Conservation (phyloP, 2,888 invertebrate species). For the Drosophila paramelanica region DNA sequence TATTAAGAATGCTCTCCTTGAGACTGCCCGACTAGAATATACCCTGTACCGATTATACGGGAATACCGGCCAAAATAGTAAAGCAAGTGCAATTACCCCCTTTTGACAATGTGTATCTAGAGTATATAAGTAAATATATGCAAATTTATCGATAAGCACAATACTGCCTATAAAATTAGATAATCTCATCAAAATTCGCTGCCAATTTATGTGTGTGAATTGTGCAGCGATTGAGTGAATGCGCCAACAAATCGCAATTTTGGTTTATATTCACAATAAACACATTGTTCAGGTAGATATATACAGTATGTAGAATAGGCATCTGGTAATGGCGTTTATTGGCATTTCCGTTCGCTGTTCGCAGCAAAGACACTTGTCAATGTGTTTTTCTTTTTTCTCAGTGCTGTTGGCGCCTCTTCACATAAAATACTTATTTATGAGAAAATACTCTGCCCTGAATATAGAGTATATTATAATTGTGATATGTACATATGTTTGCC, state of each 20-base stretch:
- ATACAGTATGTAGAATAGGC: conserved; percentile 3
- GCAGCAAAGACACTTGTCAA: conserved; percentile 59
- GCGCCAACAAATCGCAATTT: background rate
- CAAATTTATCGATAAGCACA: background rate
- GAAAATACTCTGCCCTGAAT: conserved; percentile 11
- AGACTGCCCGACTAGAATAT: background rate
- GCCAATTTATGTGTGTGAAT: background rate
- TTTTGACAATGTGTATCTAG: background rate
- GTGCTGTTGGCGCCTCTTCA: conserved; percentile 58
- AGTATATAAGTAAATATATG: conserved; percentile 4
- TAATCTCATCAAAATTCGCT: background rate
- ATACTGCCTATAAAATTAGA: conserved; percentile 11
- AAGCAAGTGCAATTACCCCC: too few relatives aligned
- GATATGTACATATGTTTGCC: conserved; percentile 1
- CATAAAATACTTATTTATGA: background rate
- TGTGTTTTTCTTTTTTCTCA: conserved; percentile 31
- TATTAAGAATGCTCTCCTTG: background rate
- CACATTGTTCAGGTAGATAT: conserved; percentile 44
- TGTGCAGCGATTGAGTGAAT: conserved; percentile 28
- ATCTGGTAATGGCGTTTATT: conserved; percentile 49
- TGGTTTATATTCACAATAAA: conserved; percentile 33
- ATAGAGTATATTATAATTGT: conserved; percentile 28
- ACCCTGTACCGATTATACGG: conserved; percentile 1
- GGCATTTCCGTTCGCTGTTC: conserved; percentile 67
- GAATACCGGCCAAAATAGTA: too few relatives aligned